Evolutionary conservation across 1,140 invertebrate genomes (phyloP).

Genomic region (Portunus trituberculatus): DNA sequence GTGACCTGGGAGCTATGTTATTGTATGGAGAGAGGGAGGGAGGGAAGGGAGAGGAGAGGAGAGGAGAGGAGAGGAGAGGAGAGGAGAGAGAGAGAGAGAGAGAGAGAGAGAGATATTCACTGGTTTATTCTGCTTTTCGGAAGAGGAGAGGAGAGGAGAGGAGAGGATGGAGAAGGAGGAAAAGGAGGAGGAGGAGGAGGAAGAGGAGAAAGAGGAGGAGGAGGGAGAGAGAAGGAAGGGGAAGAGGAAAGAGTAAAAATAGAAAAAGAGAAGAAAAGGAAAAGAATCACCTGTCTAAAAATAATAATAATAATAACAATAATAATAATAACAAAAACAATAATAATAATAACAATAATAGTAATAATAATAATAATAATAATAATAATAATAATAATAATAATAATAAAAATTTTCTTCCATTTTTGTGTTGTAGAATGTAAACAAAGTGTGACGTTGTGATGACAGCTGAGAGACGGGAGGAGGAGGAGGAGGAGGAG

Average conservation of each 20-base stretch:
- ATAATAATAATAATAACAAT: too few species aligned
- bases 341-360: too few species aligned
- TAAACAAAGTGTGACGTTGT: too few species aligned
- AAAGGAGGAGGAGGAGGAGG: background rate
- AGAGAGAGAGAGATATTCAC: background rate
- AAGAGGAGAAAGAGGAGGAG: background rate
- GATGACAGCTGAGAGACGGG: too few species aligned
- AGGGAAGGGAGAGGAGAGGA: constrained; percentile 56
- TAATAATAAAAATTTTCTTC: background rate
- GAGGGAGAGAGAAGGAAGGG: background rate
- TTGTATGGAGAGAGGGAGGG: background rate
- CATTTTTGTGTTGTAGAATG: too few species aligned
- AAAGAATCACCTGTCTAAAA: too few species aligned
- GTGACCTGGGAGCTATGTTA: background rate
- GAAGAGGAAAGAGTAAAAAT: background rate
- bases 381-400: background rate
- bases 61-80: constrained; percentile 62
- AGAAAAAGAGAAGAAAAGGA: background rate
- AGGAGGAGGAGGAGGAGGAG: constrained; percentile 60
- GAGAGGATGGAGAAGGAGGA: background rate
- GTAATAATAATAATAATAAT: background rate
- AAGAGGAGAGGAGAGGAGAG: constrained; percentile 44
- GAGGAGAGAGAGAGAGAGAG: constrained; percentile 70
- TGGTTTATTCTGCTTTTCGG: constrained; percentile 76
- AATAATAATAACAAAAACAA: too few species aligned